These are phyloP conservation scores for Colletes latitarsis DNA, from an alignment of 1,140 invertebrate species.

Conservation along the genomic window DNA sequence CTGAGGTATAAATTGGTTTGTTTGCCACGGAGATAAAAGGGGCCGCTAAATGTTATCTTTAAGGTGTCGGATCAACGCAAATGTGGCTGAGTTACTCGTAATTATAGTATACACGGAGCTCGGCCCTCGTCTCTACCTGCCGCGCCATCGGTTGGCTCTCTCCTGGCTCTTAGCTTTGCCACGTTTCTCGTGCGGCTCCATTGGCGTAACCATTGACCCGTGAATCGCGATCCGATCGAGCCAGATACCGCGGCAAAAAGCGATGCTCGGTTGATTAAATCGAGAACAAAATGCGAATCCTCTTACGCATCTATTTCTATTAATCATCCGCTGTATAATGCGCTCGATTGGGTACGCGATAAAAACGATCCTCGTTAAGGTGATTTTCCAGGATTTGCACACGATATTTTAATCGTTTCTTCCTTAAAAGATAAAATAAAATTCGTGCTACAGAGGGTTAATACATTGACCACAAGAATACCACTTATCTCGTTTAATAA, in stretches of 20 bases:
- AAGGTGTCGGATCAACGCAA: slow-evolving; percentile 82
- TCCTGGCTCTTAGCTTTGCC: slow-evolving; percentile 28
- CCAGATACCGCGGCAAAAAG: background rate
- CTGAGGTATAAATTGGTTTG: slow-evolving; percentile 82
- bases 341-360: too few relatives aligned
- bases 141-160: slow-evolving; percentile 38
- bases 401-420: too few relatives aligned
- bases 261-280: slow-evolving; percentile 6
- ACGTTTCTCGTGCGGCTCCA: slow-evolving; percentile 49
- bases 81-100: slow-evolving; percentile 82
- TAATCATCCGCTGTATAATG: too few relatives aligned
- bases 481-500: too few relatives aligned
- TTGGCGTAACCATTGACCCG: slow-evolving; percentile 57
- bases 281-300: too few relatives aligned
- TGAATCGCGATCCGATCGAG: slow-evolving; percentile 25
- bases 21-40: slow-evolving; percentile 82
- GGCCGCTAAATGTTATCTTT: slow-evolving; percentile 82
- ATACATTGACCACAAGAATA: too few relatives aligned
- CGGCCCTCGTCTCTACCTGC: slow-evolving; percentile 70
- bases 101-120: slow-evolving; percentile 80
- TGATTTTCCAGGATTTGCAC: too few relatives aligned
- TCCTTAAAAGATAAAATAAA: too few relatives aligned
- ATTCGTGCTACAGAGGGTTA: too few relatives aligned
- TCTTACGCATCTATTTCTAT: too few relatives aligned
- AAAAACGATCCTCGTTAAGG: too few relatives aligned